Evolutionary conservation across 1,140 invertebrate species (phyloP).

Genomic region (Zophobas morio): DNA sequence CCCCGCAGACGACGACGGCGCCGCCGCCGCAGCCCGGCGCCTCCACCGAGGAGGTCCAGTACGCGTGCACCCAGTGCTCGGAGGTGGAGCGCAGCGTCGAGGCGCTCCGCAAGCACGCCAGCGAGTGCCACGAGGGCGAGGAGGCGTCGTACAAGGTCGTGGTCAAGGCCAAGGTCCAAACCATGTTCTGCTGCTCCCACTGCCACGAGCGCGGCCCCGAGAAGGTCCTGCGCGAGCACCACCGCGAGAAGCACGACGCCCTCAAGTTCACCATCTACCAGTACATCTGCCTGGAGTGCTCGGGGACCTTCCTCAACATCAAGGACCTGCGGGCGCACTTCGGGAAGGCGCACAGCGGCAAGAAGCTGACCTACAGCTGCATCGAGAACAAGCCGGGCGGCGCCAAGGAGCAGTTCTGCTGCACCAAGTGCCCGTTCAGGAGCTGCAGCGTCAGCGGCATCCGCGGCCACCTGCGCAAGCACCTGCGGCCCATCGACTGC

Average conservation of each 20-base stretch:
- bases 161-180: conserved; percentile 6
- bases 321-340: conserved; percentile 48
- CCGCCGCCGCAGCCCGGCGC: neutral
- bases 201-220: conserved; percentile 51
- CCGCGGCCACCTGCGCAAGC: conserved; percentile 52
- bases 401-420: conserved; percentile 22
- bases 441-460: conserved; percentile 38
- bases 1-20: neutral
- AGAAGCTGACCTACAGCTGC: conserved; percentile 32
- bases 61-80: conserved; percentile 51
- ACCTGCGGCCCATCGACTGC: conserved; percentile 54
- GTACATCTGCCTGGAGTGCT: conserved; percentile 51
- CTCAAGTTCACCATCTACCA: conserved; percentile 46
- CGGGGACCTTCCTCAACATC: conserved; percentile 44
- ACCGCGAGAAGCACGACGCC: conserved; percentile 17
- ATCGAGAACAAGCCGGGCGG: conserved; percentile 4
- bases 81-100: conserved; percentile 41
- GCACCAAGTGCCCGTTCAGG: conserved; percentile 50
- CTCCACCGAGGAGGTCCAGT: conserved; percentile 43
- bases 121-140: conserved; percentile 2
- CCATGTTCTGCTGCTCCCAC: conserved; percentile 48
- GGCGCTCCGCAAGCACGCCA: conserved; percentile 27
- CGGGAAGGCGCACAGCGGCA: conserved; percentile 30
- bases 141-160: conserved; percentile 48
- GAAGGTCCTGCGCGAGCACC: conserved; percentile 48